A percentile compares a stretch with the other conserved stretches of the same genome.
phyloP scores from a whole-genome alignment of 2,888 invertebrate genomes.

The Trachelus stipa region DNA sequence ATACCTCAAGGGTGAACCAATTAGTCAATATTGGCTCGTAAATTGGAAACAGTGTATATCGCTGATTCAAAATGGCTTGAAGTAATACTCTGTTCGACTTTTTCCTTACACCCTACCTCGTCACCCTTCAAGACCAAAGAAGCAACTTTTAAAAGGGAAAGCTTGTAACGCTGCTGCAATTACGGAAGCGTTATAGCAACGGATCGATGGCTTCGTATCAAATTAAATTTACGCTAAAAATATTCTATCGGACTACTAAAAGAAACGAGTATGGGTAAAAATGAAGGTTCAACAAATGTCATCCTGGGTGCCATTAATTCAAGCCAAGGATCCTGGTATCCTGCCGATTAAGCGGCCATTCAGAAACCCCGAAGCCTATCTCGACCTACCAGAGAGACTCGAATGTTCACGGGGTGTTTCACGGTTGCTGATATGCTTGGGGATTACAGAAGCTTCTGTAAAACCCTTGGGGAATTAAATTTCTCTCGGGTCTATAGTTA shows the following conservation, averaged over 20 bases:
- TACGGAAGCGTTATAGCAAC: background rate
- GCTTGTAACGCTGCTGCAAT: background rate
- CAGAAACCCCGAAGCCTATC: background rate
- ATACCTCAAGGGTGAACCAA: background rate
- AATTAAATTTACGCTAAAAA: background rate
- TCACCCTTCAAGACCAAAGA: background rate
- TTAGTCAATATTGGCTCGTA: background rate
- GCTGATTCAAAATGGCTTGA: background rate
- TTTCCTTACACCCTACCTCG: background rate
- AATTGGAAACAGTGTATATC: too few relatives aligned
- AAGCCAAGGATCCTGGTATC: background rate
- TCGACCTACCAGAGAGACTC: background rate
- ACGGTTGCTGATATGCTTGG: background rate
- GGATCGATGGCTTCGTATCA: background rate
- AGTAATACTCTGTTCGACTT: background rate
- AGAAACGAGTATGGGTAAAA: background rate
- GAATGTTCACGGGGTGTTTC: background rate
- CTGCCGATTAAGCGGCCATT: background rate
- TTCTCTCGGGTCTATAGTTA: background rate
- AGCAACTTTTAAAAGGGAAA: background rate
- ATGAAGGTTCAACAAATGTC: background rate
- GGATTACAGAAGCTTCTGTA: background rate
- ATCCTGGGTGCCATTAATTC: background rate
- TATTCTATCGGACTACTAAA: background rate
- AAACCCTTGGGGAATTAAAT: background rate